Evolutionary conservation across 2,113 vertebrate genomes (phyloP).

Genomic region (Xenopus borealis): DNA sequence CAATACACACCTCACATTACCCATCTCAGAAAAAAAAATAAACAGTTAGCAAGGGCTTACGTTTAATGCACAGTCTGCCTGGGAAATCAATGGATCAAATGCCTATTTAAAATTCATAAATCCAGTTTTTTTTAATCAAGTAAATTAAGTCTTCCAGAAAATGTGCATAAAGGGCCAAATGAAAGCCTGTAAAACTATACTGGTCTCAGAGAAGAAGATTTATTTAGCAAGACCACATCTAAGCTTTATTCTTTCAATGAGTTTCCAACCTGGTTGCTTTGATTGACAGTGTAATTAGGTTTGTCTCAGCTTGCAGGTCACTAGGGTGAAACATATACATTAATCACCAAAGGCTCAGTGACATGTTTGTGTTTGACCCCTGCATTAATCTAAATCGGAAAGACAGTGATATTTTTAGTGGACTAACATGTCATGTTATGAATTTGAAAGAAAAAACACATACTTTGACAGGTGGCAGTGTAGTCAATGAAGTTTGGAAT

Average conservation of each 20-base stretch:
- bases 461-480: too few species aligned
- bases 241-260: neutral
- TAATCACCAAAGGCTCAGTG: neutral
- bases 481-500: too few species aligned
- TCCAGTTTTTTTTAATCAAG: neutral
- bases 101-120: slow-evolving; percentile 3
- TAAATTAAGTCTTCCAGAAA: slow-evolving; percentile 1
- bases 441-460: too few species aligned
- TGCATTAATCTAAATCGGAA: neutral
- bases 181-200: slow-evolving; percentile 1
- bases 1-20: neutral
- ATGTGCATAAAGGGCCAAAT: neutral
- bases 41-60: neutral
- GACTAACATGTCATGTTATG: too few species aligned
- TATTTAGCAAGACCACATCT: slow-evolving; percentile 4
- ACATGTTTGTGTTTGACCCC: slow-evolving; percentile 11
- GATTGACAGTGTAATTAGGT: neutral
- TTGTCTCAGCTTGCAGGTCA: neutral
- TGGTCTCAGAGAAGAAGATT: neutral
- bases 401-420: too few species aligned
- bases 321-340: slow-evolving; percentile 8
- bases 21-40: neutral
- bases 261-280: neutral
- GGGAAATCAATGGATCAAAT: neutral
- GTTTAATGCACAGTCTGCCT: neutral